Conservation (phyloP, 2,888 invertebrate species). For the Eupelmus urozonus region DNA sequence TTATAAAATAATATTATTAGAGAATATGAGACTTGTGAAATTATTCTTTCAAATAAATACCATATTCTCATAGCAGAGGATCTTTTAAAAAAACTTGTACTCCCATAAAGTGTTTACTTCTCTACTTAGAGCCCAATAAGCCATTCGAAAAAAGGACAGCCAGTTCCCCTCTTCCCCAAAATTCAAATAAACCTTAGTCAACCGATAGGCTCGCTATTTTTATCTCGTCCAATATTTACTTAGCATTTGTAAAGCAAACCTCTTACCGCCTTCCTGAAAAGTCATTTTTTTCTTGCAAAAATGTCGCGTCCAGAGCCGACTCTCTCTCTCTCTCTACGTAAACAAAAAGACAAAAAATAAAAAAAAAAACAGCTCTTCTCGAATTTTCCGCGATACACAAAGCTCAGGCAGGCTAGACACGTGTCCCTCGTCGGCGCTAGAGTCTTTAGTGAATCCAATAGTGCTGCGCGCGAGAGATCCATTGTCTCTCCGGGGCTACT, state of each 20-base stretch:
- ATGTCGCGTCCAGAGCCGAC: too few species aligned
- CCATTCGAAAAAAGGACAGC: slow-evolving; percentile 1
- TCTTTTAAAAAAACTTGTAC: too few species aligned
- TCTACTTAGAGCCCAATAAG: not conserved
- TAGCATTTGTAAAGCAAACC: slow-evolving; percentile 19
- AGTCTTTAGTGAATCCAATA: slow-evolving; percentile 11
- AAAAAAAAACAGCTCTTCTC: not conserved
- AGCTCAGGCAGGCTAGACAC: not conserved
- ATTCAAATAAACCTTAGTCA: slow-evolving; percentile 7
- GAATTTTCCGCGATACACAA: not conserved
- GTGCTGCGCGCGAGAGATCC: not conserved
- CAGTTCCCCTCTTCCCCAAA: not conserved
- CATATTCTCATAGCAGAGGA: too few species aligned
- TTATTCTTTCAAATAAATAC: too few species aligned
- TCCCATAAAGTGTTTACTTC: too few species aligned
- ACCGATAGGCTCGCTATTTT: not conserved
- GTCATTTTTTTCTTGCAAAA: slow-evolving; percentile 13
- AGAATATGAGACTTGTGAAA: too few species aligned
- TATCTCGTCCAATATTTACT: not conserved
- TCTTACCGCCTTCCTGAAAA: too few species aligned
- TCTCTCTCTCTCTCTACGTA: too few species aligned
- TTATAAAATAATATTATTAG: too few species aligned
- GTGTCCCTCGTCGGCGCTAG: not conserved
- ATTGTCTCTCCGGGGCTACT: not conserved
- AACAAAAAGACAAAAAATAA: too few species aligned